Conservation (phyloP, 2,113 vertebrate genomes). For the Illadopsis cleaveri region DNA sequence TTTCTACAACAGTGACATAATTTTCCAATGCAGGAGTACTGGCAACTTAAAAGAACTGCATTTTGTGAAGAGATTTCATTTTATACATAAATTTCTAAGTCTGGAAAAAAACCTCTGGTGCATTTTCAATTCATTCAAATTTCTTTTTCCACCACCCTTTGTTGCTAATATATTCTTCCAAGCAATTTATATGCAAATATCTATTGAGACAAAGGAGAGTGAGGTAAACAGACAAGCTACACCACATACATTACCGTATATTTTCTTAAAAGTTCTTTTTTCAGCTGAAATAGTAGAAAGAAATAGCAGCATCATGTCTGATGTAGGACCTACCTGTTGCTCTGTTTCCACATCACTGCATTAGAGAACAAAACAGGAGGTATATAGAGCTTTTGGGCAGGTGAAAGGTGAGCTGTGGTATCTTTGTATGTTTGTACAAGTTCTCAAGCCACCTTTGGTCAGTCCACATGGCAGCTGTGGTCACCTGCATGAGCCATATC, state of each 20-base stretch:
- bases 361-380: background rate
- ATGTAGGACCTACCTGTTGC: background rate
- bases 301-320: background rate
- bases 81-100: slow-evolving; percentile 11
- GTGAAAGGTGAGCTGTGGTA: background rate
- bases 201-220: slow-evolving; percentile 50
- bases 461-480: background rate
- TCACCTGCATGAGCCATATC: background rate
- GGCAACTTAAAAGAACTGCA: background rate
- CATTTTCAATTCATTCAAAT: slow-evolving; percentile 54
- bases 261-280: background rate
- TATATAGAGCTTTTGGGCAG: background rate
- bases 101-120: background rate
- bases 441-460: background rate
- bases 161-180: slow-evolving; percentile 41
- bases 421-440: background rate
- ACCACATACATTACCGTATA: background rate
- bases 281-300: background rate
- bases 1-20: background rate
- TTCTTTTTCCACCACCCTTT: background rate
- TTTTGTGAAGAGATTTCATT: slow-evolving; percentile 7
- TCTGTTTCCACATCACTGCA: background rate
- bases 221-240: slow-evolving; percentile 16
- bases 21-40: background rate
- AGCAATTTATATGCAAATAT: slow-evolving; percentile 70